A percentile compares a stretch with the other conserved stretches of the same genome.
Evolutionary conservation across 1,140 invertebrate species (phyloP).

Genomic region (Odontomachus brunneus): DNA sequence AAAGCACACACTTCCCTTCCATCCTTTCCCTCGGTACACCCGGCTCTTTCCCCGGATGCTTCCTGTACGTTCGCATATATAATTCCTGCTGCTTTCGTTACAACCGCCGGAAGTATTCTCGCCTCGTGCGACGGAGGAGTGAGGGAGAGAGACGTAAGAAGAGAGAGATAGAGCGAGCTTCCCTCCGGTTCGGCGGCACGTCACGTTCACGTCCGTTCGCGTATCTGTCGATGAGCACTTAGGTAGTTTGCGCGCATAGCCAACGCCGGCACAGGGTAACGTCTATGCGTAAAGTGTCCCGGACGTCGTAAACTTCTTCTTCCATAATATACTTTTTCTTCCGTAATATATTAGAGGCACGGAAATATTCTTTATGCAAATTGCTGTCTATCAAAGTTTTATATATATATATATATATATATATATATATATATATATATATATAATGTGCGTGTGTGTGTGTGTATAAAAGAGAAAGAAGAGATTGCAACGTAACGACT

Average conservation of each 20-base stretch:
- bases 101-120: constrained; percentile 19
- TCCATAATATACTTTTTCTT: too few relatives aligned
- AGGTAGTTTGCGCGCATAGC: neutral
- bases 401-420: too few relatives aligned
- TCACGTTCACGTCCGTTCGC: constrained; percentile 12
- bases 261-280: neutral
- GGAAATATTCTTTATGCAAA: neutral
- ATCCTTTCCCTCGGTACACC: constrained; percentile 37
- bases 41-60: constrained; percentile 6
- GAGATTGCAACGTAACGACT: too few relatives aligned
- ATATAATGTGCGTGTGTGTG: too few relatives aligned
- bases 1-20: constrained; percentile 46
- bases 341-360: neutral
- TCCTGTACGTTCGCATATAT: constrained; percentile 59
- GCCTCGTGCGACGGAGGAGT: constrained; percentile 8
- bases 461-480: too few relatives aligned
- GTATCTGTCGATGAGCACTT: constrained; percentile 16
- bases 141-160: neutral
- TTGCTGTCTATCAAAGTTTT: too few relatives aligned
- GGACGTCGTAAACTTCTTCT: neutral
- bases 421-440: too few relatives aligned
- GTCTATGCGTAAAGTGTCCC: neutral
- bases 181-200: neutral
- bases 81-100: constrained; percentile 60
- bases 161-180: neutral